Conservation (phyloP, 2,113 vertebrate species). For the Actenoides lindsayi region DNA sequence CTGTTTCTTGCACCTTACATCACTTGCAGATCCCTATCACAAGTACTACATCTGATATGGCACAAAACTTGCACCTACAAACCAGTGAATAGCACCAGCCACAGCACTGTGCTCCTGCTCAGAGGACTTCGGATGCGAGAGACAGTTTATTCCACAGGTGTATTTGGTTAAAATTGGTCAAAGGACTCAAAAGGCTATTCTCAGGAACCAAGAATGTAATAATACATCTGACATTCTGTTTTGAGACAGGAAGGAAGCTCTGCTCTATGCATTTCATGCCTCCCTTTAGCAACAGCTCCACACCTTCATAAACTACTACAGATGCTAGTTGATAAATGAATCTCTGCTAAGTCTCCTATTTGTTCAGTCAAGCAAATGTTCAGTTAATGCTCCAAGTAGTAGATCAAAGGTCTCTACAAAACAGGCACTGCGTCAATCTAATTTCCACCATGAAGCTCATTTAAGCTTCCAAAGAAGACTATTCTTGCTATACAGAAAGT, state of each 20-base stretch:
- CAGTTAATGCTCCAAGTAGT: background rate
- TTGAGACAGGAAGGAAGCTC: background rate
- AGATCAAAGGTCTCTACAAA: background rate
- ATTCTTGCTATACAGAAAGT: background rate
- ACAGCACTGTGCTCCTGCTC: background rate
- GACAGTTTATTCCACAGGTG: background rate
- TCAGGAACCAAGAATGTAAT: background rate
- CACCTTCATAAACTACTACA: background rate
- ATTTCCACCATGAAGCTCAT: background rate
- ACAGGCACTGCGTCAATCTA: background rate
- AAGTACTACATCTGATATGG: background rate
- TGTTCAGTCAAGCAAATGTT: background rate
- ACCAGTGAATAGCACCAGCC: background rate
- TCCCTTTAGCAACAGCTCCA: background rate
- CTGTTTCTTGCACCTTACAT: fast-evolving
- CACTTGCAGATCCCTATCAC: background rate
- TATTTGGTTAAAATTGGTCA: background rate
- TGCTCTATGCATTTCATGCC: background rate
- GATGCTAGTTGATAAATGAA: background rate
- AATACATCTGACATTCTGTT: background rate
- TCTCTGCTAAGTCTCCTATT: background rate
- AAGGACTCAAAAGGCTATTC: background rate
- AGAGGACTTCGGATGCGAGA: background rate
- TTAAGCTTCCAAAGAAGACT: background rate
- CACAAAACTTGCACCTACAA: background rate